phyloP scores from a whole-genome alignment of 1,140 invertebrate species.

The Drosophila bifasciata region DNA sequence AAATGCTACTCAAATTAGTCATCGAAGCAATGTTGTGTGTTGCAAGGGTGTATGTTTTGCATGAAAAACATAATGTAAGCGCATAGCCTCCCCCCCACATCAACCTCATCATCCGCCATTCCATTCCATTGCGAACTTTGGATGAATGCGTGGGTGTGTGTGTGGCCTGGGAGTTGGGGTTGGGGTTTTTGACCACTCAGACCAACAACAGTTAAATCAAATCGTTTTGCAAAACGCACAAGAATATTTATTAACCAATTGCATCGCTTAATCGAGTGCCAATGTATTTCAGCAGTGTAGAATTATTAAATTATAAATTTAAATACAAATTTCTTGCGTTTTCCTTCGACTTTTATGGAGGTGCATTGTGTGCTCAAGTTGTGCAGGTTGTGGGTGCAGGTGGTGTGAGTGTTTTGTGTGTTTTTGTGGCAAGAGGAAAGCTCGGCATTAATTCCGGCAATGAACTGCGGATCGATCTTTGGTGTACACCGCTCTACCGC shows the following conservation, averaged over 20 bases:
- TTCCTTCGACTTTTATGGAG: not conserved
- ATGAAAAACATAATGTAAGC: constrained; percentile 31
- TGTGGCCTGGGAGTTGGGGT: not conserved
- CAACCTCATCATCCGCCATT: constrained; percentile 6
- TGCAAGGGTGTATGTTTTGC: constrained; percentile 67
- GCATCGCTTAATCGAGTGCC: constrained; percentile 25
- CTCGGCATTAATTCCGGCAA: constrained; percentile 4
- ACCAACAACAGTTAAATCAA: constrained; percentile 52
- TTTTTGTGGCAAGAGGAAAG: constrained; percentile 31
- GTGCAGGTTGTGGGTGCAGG: not conserved
- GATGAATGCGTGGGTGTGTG: not conserved
- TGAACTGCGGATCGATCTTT: not conserved
- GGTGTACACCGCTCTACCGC: constrained; percentile 1
- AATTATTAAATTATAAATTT: constrained; percentile 37
- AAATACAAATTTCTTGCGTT: constrained; percentile 40
- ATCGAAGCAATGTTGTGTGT: constrained; percentile 12
- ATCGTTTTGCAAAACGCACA: constrained; percentile 66
- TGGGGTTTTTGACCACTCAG: not conserved
- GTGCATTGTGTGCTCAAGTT: constrained; percentile 32
- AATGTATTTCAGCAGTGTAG: constrained; percentile 11
- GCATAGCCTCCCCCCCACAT: constrained; percentile 9
- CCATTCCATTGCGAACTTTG: not conserved
- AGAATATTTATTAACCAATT: constrained; percentile 64
- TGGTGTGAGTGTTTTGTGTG: constrained; percentile 18
- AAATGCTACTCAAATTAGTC: constrained; percentile 43